A percentile compares a stretch with the other conserved stretches of the same genome.
These are phyloP conservation scores for Drosophila auraria DNA, from an alignment of 1,140 invertebrate species.

Conservation along the genomic window DNA sequence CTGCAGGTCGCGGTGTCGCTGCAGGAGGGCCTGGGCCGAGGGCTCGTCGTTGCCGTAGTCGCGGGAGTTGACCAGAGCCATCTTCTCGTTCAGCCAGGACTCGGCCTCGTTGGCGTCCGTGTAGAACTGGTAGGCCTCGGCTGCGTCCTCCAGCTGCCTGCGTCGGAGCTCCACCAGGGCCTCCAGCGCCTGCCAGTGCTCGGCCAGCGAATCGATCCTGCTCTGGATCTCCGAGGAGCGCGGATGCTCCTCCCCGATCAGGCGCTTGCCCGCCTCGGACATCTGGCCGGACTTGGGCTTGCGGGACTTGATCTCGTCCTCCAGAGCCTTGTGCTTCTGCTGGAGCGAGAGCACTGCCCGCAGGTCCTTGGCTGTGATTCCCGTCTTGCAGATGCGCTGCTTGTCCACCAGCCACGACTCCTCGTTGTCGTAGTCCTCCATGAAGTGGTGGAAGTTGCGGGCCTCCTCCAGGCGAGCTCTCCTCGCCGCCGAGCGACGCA, in stretches of 20 bases:
- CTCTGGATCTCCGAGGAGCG: conserved; percentile 91
- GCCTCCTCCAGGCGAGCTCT: conserved; percentile 95
- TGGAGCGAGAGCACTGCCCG: conserved; percentile 94
- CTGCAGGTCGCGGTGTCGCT: conserved; percentile 94
- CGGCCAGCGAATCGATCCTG: conserved; percentile 92
- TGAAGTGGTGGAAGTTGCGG: conserved; percentile 96
- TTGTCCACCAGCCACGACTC: conserved; percentile 97
- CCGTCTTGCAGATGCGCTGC: conserved; percentile 94
- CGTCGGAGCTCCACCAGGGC: conserved; percentile 93
- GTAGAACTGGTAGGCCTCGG: conserved; percentile 97
- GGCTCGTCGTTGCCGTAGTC: conserved; percentile 96
- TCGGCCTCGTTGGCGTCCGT: conserved; percentile 99
- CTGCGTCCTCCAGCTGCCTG: conserved; percentile 96
- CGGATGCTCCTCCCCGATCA: conserved; percentile 92
- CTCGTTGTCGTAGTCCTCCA: conserved; percentile 97
- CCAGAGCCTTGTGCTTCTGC: conserved; percentile 97
- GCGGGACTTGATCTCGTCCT: conserved; percentile 96
- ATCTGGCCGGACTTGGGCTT: conserved; percentile 92
- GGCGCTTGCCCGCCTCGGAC: conserved; percentile 89
- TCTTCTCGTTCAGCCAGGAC: conserved; percentile 98
- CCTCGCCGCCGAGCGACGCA: conserved; percentile 88
- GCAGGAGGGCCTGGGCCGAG: conserved; percentile 93
- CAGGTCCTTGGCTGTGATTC: conserved; percentile 97
- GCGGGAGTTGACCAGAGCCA: conserved; percentile 93
- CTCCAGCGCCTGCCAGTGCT: conserved; percentile 94